Evolutionary conservation across 2,888 invertebrate genomes (phyloP).

Genomic region (Clanis bilineata): DNA sequence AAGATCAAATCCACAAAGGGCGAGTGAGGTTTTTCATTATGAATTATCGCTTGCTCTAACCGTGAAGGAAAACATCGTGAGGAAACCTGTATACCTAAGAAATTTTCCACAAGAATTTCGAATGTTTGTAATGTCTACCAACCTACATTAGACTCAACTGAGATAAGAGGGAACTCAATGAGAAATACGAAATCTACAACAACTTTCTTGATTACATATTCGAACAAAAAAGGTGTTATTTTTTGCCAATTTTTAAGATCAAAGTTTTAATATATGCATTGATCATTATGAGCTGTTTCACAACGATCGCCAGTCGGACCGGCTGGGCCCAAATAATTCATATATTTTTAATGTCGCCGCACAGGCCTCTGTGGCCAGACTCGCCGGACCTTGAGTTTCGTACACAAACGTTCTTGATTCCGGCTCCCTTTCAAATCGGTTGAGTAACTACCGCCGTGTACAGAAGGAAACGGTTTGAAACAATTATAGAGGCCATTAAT

Average conservation of each 20-base stretch:
- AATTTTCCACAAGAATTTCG: too few relatives aligned
- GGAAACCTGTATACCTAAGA: too few relatives aligned
- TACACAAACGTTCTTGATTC: conserved; percentile 51
- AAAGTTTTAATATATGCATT: conserved; percentile 3
- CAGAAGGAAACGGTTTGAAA: conserved; percentile 51
- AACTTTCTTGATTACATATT: neutral
- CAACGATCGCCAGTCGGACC: conserved; percentile 36
- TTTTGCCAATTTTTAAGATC: neutral
- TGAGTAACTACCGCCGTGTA: conserved; percentile 40
- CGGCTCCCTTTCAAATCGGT: conserved; percentile 74
- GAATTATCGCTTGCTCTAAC: too few relatives aligned
- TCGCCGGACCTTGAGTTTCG: conserved; percentile 63
- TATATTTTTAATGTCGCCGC: conserved; percentile 50
- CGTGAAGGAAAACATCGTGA: too few relatives aligned
- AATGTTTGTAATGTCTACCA: too few relatives aligned
- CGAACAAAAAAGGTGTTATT: neutral
- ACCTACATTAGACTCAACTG: too few relatives aligned
- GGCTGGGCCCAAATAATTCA: conserved; percentile 40
- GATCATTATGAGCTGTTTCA: conserved; percentile 27
- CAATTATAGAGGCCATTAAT: conserved; percentile 49
- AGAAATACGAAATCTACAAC: too few relatives aligned
- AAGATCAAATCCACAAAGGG: too few relatives aligned
- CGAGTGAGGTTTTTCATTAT: too few relatives aligned
- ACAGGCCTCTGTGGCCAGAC: conserved; percentile 33
- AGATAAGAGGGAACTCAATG: too few relatives aligned